Evolutionary conservation across 2,113 vertebrate genomes (phyloP).

Genomic region (Archocentrus centrarchus): DNA sequence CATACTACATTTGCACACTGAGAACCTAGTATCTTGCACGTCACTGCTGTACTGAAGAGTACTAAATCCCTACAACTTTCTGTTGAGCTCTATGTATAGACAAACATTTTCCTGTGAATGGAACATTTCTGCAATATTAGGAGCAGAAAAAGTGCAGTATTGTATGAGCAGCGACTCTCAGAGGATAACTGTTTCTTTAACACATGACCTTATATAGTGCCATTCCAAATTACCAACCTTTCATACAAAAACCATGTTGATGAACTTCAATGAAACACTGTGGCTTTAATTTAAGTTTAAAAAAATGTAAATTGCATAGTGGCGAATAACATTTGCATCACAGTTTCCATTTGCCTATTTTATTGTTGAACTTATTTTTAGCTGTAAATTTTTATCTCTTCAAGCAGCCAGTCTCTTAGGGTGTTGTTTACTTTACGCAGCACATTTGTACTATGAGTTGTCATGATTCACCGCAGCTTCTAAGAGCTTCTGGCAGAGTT

Average conservation of each 20-base stretch:
- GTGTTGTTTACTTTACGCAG: slow-evolving; percentile 3
- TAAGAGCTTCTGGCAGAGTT: not conserved
- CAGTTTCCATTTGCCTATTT: not conserved
- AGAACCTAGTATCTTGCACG: not conserved
- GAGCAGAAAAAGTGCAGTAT: not conserved
- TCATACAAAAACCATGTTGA: not conserved
- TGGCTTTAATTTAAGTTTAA: not conserved
- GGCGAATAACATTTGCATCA: not conserved
- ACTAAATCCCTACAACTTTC: not conserved
- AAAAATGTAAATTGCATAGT: not conserved
- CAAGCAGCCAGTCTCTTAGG: not conserved
- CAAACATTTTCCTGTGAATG: not conserved
- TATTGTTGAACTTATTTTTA: not conserved
- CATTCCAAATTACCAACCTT: not conserved
- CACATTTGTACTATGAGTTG: not conserved
- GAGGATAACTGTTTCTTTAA: no score
- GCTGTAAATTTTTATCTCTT: not conserved
- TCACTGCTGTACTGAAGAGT: not conserved
- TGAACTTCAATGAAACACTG: not conserved
- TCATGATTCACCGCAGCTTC: slow-evolving; percentile 16
- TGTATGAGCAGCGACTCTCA: not conserved
- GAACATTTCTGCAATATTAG: not conserved
- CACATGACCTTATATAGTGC: not conserved
- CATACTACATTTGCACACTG: not conserved
- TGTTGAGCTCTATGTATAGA: not conserved